phyloP scores from a whole-genome alignment of 2,797 vertebrate genomes.

The Macroramphosus scolopax region DNA sequence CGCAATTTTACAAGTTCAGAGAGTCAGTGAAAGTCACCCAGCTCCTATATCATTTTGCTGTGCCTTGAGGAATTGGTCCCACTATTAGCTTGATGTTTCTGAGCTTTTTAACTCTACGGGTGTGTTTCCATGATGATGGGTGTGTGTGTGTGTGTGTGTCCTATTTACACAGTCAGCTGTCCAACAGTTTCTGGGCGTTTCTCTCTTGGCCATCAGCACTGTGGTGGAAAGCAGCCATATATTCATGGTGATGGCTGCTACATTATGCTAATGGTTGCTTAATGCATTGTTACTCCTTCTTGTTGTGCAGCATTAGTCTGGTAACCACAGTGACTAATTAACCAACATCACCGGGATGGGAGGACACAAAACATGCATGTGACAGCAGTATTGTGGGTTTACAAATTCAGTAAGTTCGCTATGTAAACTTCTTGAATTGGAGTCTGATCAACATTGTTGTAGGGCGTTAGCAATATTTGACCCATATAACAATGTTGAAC shows the following conservation, averaged over 20 bases:
- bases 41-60: too few relatives aligned
- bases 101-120: slow-evolving; percentile 5
- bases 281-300: slow-evolving; percentile 20
- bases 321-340: slow-evolving; percentile 15
- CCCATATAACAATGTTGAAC: slow-evolving; percentile 1
- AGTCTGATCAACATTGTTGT: too few relatives aligned
- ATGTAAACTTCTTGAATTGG: too few relatives aligned
- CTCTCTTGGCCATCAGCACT: slow-evolving; percentile 28
- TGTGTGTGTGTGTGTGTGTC: slow-evolving; percentile 2
- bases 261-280: slow-evolving; percentile 25
- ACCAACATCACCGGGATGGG: background rate
- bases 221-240: slow-evolving; percentile 27
- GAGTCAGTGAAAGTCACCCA: slow-evolving; percentile 17
- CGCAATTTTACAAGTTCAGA: slow-evolving; percentile 33
- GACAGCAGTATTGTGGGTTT: slow-evolving; percentile 1
- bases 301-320: slow-evolving; percentile 12
- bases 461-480: slow-evolving; percentile 4
- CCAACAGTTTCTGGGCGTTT: slow-evolving; percentile 42
- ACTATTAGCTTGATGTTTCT: background rate
- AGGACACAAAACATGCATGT: slow-evolving; percentile 3
- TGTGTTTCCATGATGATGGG: slow-evolving; percentile 14
- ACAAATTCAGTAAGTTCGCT: slow-evolving; percentile 6
- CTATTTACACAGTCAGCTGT: slow-evolving; percentile 36
- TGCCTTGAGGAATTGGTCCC: slow-evolving; percentile 3
- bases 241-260: slow-evolving; percentile 18